phyloP scores from a whole-genome alignment of 2,113 vertebrate species.

The Orcinus orca region DNA sequence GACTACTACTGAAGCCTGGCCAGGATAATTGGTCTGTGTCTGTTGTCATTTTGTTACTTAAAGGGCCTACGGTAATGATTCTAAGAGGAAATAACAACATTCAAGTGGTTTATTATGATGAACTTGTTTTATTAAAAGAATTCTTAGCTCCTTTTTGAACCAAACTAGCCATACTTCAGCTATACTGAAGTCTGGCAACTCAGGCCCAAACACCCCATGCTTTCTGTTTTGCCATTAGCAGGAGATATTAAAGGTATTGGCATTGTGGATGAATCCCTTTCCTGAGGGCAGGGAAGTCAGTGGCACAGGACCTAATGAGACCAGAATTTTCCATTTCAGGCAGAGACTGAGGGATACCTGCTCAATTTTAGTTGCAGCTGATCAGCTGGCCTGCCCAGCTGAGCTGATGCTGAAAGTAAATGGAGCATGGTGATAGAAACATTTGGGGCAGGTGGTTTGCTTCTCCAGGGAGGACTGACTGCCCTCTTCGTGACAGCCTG shows the following conservation, averaged over 20 bases:
- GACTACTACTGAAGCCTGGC: neutral
- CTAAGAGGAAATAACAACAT: neutral
- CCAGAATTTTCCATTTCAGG: constrained; percentile 23
- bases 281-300: neutral
- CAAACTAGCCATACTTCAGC: neutral
- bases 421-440: neutral
- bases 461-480: neutral
- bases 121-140: constrained; percentile 46
- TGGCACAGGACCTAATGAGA: constrained; percentile 25
- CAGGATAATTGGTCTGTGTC: neutral
- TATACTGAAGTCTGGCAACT: neutral
- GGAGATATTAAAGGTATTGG: neutral
- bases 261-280: neutral
- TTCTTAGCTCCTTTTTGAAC: constrained; percentile 8
- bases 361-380: neutral
- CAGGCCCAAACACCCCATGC: neutral
- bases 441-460: neutral
- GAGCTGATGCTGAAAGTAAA: neutral
- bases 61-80: neutral
- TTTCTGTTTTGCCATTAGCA: neutral
- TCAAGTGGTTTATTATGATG: constrained; percentile 1
- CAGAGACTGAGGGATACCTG: neutral
- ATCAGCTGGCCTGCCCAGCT: neutral
- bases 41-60: constrained; percentile 34
- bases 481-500: neutral